These are phyloP conservation scores for Rhynchopsitta pachyrhyncha DNA, from an alignment of 2,113 vertebrate genomes.

Conservation along the genomic window DNA sequence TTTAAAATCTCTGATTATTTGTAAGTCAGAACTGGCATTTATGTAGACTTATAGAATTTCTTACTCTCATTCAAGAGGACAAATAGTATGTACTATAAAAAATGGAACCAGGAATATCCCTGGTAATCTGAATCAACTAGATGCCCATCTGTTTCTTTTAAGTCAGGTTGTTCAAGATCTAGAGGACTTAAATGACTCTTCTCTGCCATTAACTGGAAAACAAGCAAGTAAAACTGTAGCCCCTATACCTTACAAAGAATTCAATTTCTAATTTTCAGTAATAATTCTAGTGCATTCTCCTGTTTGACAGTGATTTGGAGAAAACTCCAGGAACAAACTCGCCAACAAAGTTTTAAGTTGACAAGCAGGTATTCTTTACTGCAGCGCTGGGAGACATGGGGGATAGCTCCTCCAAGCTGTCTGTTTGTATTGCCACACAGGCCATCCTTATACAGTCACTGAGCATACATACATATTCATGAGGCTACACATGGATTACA, in stretches of 20 bases:
- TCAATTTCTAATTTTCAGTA: not conserved
- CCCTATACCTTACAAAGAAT: not conserved
- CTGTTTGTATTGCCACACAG: too few relatives aligned
- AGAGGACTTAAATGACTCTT: not conserved
- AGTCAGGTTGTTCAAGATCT: not conserved
- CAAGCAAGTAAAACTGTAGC: not conserved
- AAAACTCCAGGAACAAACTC: too few relatives aligned
- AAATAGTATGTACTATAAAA: not conserved
- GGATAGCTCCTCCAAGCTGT: too few relatives aligned
- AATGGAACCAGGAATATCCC: not conserved
- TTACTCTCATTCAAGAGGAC: not conserved
- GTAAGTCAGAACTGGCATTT: not conserved
- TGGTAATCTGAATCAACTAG: not conserved
- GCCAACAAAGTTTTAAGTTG: too few relatives aligned
- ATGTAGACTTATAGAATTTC: not conserved
- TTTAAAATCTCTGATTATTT: not conserved
- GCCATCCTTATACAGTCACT: too few relatives aligned
- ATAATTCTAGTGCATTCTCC: not conserved
- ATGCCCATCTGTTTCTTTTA: not conserved
- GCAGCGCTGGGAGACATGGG: too few relatives aligned
- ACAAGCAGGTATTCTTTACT: too few relatives aligned
- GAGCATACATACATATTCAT: too few relatives aligned
- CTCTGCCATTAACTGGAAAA: not conserved
- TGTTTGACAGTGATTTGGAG: not conserved
- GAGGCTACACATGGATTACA: too few relatives aligned